Percentiles rank a stretch among this genome's conserved stretches.
phyloP scores from a whole-genome alignment of 2,113 vertebrate species.

The Myiagra hebetior region DNA sequence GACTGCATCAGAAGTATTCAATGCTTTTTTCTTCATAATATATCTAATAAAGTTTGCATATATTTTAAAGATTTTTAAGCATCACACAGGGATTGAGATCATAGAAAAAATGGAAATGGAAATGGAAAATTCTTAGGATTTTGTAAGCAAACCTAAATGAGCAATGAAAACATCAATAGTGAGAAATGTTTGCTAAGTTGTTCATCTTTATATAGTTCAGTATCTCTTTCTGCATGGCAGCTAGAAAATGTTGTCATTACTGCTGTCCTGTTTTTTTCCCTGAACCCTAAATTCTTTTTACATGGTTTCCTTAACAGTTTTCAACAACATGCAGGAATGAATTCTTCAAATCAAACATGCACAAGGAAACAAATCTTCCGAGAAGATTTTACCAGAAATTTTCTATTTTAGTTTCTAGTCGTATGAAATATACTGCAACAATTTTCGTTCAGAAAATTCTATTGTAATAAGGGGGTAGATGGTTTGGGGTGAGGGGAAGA shows the following conservation, averaged over 20 bases:
- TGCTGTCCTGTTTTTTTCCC: background rate
- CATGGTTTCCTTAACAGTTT: background rate
- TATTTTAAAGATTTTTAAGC: background rate
- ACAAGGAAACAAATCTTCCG: background rate
- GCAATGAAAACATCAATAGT: background rate
- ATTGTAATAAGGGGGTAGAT: background rate
- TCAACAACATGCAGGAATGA: background rate
- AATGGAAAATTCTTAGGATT: background rate
- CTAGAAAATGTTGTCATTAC: background rate
- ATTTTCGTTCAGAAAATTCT: background rate
- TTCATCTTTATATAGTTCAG: background rate
- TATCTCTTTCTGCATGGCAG: background rate
- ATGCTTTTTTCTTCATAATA: background rate
- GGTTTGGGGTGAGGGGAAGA: background rate
- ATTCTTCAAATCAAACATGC: background rate
- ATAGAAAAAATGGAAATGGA: background rate
- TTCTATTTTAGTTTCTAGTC: background rate
- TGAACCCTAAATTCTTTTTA: background rate
- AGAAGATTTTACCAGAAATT: background rate
- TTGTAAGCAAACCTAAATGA: background rate
- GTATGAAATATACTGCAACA: background rate
- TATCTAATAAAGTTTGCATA: background rate
- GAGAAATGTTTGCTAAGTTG: background rate
- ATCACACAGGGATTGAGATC: background rate
- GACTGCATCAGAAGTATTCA: background rate